Conservation (phyloP, 2,888 invertebrate species). For the Cerceris ruficornis region DNA sequence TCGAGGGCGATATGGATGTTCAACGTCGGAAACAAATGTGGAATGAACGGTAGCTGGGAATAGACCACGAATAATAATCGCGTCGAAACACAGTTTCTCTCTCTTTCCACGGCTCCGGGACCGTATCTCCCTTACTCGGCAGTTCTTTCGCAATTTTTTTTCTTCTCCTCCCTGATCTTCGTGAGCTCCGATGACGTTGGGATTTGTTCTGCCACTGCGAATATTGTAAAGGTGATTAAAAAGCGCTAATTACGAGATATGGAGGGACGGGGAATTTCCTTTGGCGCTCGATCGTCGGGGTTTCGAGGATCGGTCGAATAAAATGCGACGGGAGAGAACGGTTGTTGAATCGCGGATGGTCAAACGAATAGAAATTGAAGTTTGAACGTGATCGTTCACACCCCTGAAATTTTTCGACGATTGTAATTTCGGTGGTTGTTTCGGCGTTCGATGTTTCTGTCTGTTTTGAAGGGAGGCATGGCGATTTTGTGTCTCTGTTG, state of each 20-base stretch:
- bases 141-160: neutral
- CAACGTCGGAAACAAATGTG: conserved; percentile 66
- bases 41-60: conserved; percentile 59
- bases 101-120: neutral
- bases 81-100: conserved; percentile 61
- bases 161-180: neutral
- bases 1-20: conserved; percentile 69
- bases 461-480: neutral
- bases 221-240: conserved; percentile 15
- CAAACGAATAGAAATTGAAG: neutral
- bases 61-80: conserved; percentile 66
- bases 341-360: neutral
- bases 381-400: neutral
- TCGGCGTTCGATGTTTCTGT: neutral
- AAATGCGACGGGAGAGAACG: too few relatives aligned
- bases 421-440: neutral
- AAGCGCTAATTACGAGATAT: conserved; percentile 14
- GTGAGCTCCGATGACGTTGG: neutral
- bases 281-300: neutral
- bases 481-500: neutral
- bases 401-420: neutral
- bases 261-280: neutral
- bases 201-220: conserved; percentile 1
- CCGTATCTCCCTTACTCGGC: neutral
- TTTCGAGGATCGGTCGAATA: too few relatives aligned